Evolutionary conservation across 2,888 invertebrate species (phyloP), one percentile per base, ranked within the genome.

Genomic region (Leucania comma): DNA sequence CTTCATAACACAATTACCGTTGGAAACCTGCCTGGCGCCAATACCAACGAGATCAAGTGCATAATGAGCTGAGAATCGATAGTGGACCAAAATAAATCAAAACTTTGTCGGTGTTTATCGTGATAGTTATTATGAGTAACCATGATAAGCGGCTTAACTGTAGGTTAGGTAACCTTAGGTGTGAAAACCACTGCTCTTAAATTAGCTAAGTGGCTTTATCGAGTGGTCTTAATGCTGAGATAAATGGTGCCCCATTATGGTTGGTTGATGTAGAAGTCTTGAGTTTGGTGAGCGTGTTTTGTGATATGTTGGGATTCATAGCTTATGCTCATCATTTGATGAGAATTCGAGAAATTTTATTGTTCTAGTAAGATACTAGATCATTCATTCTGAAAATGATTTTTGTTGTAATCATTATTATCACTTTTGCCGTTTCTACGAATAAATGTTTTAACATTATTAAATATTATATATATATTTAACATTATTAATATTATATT

Each of bases 121-220:
- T 50, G 64, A 75, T 78, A 68, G 69, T 71, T 69, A 85, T 84
- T 80, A 75, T 76, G 75, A 79, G 82, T 58, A 78, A 50, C 70
- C 61, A 72, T 82, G 82, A 84, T 90, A 90, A 90, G 86, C 87
- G 57, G 87, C 86, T 90, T 90, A 89, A 78, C 82, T 73, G 72
- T 82, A 85, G 87, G 89, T 90, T 89, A 88, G 83, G 73, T 81
- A 80, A 85, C 81, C 80, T 84, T 86, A 89, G 87, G 89, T 90
- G 91, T 90, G 89, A 89, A 90, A 90, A 90, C 82, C 80, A 77
- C 86, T 75, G 83, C 85, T 88, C 87, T 87, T 90, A 90, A 90
- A 91, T 91, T 88, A 89, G 88, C 90, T 89, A 88, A 90, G 91
- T 91, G 88, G 90, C 90, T 91, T 88, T 92, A 92, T 91, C 90